phyloP scores from a whole-genome alignment of 2,888 invertebrate species.

The Fragum sueziense region DNA sequence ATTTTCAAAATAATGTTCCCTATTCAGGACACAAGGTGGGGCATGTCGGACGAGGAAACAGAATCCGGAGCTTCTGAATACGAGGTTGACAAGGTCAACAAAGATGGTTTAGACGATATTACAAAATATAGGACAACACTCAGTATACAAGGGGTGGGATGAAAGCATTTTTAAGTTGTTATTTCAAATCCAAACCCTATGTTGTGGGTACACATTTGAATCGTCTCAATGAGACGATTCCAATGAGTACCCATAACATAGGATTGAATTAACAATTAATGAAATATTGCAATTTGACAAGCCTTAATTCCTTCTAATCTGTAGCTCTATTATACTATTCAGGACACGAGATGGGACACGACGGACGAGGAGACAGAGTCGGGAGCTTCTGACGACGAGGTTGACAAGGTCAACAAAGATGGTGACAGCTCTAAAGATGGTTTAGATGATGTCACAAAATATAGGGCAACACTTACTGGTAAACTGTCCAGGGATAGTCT shows the following conservation, averaged over 20 bases:
- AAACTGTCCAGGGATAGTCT: conserved; percentile 6
- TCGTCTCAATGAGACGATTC: too few relatives aligned
- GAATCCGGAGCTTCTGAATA: conserved; percentile 57
- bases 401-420: conserved; percentile 25
- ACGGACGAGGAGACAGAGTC: conserved; percentile 62
- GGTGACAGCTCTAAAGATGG: conserved; percentile 13
- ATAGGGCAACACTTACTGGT: not conserved
- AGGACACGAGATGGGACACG: conserved; percentile 58
- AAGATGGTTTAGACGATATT: conserved; percentile 9
- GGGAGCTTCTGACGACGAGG: conserved; percentile 51
- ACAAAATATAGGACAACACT: too few relatives aligned
- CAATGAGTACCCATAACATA: too few relatives aligned
- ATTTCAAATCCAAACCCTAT: too few relatives aligned
- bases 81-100: conserved; percentile 31
- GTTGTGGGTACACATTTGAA: too few relatives aligned
- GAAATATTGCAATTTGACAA: too few relatives aligned
- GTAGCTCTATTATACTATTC: not conserved
- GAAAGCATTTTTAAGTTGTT: too few relatives aligned
- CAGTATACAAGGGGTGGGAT: too few relatives aligned
- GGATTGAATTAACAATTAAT: too few relatives aligned
- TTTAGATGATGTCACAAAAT: not conserved
- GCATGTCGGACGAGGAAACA: conserved; percentile 60
- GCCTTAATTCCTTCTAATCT: not conserved
- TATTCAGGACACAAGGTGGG: conserved; percentile 57
- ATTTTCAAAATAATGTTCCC: too few relatives aligned